Evolutionary conservation across 2,113 vertebrate species (phyloP).

Genomic region (Smithornis capensis): DNA sequence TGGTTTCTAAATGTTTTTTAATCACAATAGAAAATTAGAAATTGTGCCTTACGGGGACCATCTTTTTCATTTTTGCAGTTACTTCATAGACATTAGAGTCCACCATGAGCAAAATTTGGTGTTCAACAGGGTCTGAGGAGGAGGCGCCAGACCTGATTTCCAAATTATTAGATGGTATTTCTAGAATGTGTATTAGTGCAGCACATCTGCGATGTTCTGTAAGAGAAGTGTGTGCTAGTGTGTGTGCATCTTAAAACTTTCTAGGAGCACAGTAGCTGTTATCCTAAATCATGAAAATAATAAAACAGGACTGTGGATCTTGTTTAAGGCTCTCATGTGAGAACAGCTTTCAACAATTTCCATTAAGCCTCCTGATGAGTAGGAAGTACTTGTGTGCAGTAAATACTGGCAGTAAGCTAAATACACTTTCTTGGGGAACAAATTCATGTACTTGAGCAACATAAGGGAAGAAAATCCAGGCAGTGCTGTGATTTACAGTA

Average conservation of each 20-base stretch:
- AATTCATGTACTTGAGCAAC: background rate
- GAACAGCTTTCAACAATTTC: background rate
- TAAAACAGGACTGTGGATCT: background rate
- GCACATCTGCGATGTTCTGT: background rate
- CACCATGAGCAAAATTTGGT: background rate
- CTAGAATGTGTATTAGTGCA: background rate
- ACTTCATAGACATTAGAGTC: background rate
- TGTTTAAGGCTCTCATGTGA: background rate
- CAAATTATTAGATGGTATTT: conserved; percentile 4
- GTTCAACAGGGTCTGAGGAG: conserved; percentile 48
- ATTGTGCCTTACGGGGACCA: conserved; percentile 8
- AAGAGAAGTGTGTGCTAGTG: background rate
- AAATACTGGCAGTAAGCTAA: background rate
- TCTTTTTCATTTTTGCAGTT: conserved; percentile 1
- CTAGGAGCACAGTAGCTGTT: background rate
- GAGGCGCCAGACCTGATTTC: conserved; percentile 35
- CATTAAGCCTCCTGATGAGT: background rate
- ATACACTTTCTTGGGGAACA: conserved; percentile 1
- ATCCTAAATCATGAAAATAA: background rate
- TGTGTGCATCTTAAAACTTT: background rate
- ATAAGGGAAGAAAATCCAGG: conserved; percentile 25
- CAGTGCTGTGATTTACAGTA: background rate
- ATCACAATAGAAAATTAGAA: background rate
- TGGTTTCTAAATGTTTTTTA: conserved; percentile 32
- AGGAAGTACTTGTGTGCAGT: background rate